These are phyloP conservation scores for Darevskia mixta DNA, from an alignment of 2,797 vertebrate genomes.

Conservation along the genomic window DNA sequence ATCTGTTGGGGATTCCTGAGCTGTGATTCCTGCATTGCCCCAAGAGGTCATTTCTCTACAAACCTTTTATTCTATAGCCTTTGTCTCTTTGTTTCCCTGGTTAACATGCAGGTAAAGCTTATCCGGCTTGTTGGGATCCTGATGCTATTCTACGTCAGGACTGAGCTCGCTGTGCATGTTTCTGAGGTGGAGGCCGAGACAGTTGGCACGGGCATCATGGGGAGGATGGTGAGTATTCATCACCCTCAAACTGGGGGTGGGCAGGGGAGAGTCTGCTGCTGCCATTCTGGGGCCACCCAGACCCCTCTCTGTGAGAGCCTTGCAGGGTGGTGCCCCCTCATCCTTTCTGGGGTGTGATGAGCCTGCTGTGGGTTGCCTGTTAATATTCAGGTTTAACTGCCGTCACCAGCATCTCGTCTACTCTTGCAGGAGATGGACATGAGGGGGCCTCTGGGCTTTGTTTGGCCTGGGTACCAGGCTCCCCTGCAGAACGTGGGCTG, in stretches of 20 bases:
- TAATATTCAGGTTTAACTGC: neutral
- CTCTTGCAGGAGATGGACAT: neutral
- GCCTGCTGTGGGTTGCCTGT: neutral
- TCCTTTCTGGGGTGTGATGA: neutral
- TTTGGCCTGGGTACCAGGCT: neutral
- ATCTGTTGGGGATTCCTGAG: no score
- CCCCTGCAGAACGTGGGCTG: no score
- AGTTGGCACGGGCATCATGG: conserved; percentile 98
- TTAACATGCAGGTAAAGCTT: conserved; percentile 88
- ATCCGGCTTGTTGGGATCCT: conserved; percentile 95
- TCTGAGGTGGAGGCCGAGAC: conserved; percentile 91
- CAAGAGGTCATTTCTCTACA: no score
- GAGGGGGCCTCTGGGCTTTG: neutral
- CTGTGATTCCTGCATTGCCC: no score
- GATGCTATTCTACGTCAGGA: conserved; percentile 92
- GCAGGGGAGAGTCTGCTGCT: neutral
- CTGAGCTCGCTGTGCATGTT: conserved; percentile 88
- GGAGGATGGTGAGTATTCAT: conserved; percentile 90
- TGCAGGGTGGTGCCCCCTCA: neutral
- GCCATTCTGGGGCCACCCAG: accelerated
- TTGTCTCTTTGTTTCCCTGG: neutral
- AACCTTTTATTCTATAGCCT: no score
- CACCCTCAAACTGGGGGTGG: no score
- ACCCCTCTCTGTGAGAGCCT: neutral
- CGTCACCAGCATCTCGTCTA: neutral